Evolutionary conservation across 1,140 invertebrate species (phyloP).

Genomic region (Drosophila yakuba): DNA sequence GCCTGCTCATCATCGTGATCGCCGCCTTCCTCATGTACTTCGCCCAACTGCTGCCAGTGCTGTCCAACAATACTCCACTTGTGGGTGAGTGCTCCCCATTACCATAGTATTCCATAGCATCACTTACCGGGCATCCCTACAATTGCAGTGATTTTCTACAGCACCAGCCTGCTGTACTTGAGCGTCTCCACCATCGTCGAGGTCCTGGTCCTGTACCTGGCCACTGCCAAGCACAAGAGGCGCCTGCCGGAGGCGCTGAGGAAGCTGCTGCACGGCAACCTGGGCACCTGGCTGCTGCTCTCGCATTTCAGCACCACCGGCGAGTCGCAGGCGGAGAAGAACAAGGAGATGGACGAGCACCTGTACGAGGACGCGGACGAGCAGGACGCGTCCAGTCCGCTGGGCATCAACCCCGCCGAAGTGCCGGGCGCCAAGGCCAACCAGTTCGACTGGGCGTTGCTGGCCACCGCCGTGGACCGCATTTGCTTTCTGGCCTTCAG

Average conservation of each 20-base stretch:
- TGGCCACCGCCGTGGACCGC: constrained; percentile 88
- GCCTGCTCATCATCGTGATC: constrained; percentile 86
- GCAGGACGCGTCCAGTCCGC: constrained; percentile 60
- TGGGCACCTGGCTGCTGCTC: constrained; percentile 86
- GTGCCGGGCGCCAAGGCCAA: constrained; percentile 76
- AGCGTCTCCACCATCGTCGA: constrained; percentile 88
- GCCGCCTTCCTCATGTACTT: constrained; percentile 88
- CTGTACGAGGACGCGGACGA: constrained; percentile 80
- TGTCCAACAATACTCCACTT: constrained; percentile 87
- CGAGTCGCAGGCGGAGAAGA: constrained; percentile 30
- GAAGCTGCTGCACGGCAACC: constrained; percentile 85
- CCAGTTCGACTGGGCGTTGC: constrained; percentile 87
- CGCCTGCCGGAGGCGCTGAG: constrained; percentile 87
- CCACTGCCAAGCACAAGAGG: constrained; percentile 85
- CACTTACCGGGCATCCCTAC: not conserved
- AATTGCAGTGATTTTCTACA: constrained; percentile 85
- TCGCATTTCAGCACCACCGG: constrained; percentile 61
- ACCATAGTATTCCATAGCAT: no score
- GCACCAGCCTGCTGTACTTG: constrained; percentile 87
- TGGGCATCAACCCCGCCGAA: constrained; percentile 81
- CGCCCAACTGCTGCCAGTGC: constrained; percentile 87
- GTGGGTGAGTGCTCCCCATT: constrained; percentile 86
- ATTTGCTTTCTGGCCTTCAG: constrained; percentile 87
- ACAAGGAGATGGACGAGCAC: constrained; percentile 76
- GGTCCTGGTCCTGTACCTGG: constrained; percentile 87